Conservation (phyloP, 2,113 vertebrate species). For the Lagopus leucura region DNA sequence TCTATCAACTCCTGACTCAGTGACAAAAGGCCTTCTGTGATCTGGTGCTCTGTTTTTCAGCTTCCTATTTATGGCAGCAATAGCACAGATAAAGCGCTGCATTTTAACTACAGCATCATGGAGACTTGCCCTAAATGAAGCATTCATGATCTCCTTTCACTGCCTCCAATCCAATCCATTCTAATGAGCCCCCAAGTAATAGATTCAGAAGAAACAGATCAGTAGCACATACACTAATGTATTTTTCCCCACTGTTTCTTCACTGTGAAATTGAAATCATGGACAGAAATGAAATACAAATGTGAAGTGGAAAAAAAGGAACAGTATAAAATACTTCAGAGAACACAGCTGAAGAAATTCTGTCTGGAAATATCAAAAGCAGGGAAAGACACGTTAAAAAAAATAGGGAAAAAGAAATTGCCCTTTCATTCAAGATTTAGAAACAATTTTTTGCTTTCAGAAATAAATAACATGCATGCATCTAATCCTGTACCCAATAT, state of each 20-base stretch:
- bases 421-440: not conserved
- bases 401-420: not conserved
- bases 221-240: not conserved
- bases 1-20: not conserved
- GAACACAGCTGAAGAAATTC: not conserved
- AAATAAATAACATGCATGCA: not conserved
- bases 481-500: not conserved
- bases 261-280: constrained; percentile 2
- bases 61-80: not conserved
- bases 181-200: not conserved
- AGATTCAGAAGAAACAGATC: not conserved
- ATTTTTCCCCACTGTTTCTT: not conserved
- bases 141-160: not conserved
- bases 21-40: not conserved
- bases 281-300: constrained; percentile 17
- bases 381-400: not conserved
- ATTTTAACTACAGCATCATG: constrained; percentile 16
- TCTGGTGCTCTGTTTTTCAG: not conserved
- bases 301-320: not conserved
- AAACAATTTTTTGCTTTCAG: not conserved
- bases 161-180: not conserved
- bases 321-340: not conserved
- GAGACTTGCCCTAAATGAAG: constrained; percentile 8
- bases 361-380: not conserved
- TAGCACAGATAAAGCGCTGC: not conserved